phyloP scores from a whole-genome alignment of 1,140 invertebrate species.

The Heliconius congener region DNA sequence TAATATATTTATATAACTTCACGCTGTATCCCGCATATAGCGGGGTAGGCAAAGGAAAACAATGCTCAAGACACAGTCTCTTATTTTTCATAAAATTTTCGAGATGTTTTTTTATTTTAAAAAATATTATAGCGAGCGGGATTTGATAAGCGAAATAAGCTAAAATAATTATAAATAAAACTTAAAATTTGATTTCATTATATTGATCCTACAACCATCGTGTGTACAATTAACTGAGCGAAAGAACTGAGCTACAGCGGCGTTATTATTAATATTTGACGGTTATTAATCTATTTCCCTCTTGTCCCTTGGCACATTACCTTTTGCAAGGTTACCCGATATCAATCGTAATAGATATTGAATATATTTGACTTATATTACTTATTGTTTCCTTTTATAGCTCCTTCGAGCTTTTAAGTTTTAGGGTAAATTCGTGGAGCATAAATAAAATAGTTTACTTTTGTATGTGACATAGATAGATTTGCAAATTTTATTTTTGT shows the following conservation, averaged over 20 bases:
- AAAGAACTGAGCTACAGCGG: background rate
- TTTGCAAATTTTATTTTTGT: too few relatives aligned
- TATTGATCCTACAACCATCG: background rate
- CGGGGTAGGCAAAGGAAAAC: background rate
- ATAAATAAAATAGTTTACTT: background rate
- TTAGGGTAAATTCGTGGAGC: background rate
- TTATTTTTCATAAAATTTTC: background rate
- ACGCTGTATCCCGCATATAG: background rate
- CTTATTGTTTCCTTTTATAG: slow-evolving; percentile 5
- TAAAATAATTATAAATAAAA: background rate
- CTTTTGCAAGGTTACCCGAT: background rate
- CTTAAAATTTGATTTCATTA: background rate
- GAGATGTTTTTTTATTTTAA: background rate
- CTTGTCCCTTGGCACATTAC: background rate
- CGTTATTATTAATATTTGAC: background rate
- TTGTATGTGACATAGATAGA: background rate
- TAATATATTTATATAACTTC: background rate
- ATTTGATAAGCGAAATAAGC: too few relatives aligned
- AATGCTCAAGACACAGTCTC: background rate
- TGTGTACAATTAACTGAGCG: background rate
- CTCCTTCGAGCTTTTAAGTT: slow-evolving; percentile 5
- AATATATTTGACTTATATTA: slow-evolving; percentile 4
- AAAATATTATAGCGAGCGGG: too few relatives aligned
- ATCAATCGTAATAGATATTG: slow-evolving; percentile 12
- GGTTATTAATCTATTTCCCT: slow-evolving; percentile 35